Base-by-base conservation (phyloP, 2,888 invertebrate genomes). In the Timandra comae region DNA sequence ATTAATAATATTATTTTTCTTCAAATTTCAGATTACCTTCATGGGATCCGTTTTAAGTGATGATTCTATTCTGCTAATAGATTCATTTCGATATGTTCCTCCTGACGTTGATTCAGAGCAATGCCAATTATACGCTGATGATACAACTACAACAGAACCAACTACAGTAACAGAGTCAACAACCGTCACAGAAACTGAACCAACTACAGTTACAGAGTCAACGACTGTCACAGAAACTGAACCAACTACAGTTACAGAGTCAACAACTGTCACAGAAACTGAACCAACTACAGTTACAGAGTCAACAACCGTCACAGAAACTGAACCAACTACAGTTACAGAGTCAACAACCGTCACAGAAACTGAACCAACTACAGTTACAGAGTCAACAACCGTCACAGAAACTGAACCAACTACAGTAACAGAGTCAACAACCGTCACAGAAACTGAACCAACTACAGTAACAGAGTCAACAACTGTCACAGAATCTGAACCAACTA, bases 71-170 rank as follows among this genome's bases (percentile, higher is more conserved):
- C 42, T 61, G 3, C 20, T 58, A 3, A 28, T 68, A 0, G 62
- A 63, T 33, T 64, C 67, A 7, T 57, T 69, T 12, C 49, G 62
- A 12, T 63, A 62, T 13, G 46, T 53, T 19, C 46, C 55, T n/a
- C n/a, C 49, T 52, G 2, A 32, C 21, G 3, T 12, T 27, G 7
- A 35, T 45, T 11, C 50, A 25, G 40, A 46, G 9, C 25, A 31
- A n/a, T n/a, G n/a, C n/a, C n/a, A n/a, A n/a, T n/a, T n/a, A n/a
- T 2, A 22, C 11, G 8, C n/a, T n/a, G n/a, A n/a, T n/a, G n/a
- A n/a, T n/a, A n/a, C n/a, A n/a, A n/a, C n/a, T n/a, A n/a, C n/a
- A n/a, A n/a, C n/a, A n/a, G n/a, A n/a, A n/a, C n/a, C n/a, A n/a
- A n/a, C n/a, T n/a, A n/a, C n/a, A n/a, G n/a, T n/a, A n/a, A n/a